Conservation (phyloP, 2,113 vertebrate genomes). For the Galbula dea region DNA sequence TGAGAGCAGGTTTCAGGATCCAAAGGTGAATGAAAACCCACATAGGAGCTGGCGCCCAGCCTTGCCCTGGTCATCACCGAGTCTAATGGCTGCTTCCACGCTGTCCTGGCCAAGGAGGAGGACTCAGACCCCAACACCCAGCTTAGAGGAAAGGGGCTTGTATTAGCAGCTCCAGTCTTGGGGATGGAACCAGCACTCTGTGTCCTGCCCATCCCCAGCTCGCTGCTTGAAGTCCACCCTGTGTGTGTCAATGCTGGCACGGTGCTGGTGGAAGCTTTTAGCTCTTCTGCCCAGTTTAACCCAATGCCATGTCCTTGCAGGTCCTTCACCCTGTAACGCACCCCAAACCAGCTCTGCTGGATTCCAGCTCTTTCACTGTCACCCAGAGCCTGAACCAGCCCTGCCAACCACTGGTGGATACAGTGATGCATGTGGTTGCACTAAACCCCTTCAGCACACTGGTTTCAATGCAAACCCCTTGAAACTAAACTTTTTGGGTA, state of each 20-base stretch:
- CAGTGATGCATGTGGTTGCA: not conserved
- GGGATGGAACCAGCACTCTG: rapidly evolving
- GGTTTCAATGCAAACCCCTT: rapidly evolving
- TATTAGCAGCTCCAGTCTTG: not conserved
- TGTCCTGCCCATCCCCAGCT: rapidly evolving
- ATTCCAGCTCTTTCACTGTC: not conserved
- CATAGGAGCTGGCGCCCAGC: rapidly evolving
- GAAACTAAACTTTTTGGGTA: rapidly evolving
- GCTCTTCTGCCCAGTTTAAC: not conserved
- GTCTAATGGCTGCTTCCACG: not conserved
- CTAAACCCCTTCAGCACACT: rapidly evolving
- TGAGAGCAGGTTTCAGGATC: not conserved
- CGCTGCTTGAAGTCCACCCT: rapidly evolving
- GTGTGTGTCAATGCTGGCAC: rapidly evolving
- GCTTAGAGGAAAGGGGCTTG: not conserved
- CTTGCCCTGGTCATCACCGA: rapidly evolving
- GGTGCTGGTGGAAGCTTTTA: rapidly evolving
- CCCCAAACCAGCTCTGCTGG: not conserved
- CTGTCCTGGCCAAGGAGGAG: rapidly evolving
- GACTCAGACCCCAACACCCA: rapidly evolving
- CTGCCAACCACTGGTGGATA: rapidly evolving
- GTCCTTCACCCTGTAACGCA: not conserved
- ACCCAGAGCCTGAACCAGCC: not conserved
- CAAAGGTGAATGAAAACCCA: not conserved
- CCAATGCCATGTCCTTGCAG: rapidly evolving